Evolutionary conservation across 1,140 invertebrate species (phyloP).

Genomic region (Drosophila ficusphila): DNA sequence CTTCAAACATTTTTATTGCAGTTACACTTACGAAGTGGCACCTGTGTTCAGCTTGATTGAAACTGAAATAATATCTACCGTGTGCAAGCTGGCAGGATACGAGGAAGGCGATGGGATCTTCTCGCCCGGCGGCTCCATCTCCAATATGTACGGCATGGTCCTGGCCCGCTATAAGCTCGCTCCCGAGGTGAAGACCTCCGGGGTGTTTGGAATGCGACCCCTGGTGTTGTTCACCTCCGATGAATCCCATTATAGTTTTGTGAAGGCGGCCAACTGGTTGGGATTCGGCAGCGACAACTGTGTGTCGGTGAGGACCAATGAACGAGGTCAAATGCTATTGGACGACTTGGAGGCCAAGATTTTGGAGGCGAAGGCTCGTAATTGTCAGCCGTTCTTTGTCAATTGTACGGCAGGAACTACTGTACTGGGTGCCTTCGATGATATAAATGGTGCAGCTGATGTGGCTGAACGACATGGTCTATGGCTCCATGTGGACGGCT

Average conservation of each 20-base stretch:
- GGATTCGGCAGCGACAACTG: constrained; percentile 92
- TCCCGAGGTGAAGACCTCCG: constrained; percentile 90
- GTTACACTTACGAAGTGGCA: constrained; percentile 92
- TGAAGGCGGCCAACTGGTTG: constrained; percentile 91
- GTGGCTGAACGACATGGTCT: constrained; percentile 87
- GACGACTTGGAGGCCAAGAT: constrained; percentile 86
- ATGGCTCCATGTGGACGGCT: constrained; percentile 95
- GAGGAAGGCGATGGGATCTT: constrained; percentile 89
- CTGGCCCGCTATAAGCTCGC: constrained; percentile 90
- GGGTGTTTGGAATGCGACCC: constrained; percentile 86
- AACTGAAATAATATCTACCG: constrained; percentile 86
- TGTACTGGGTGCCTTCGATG: constrained; percentile 93
- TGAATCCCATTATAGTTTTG: constrained; percentile 95
- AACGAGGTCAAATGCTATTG: constrained; percentile 87
- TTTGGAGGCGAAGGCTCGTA: constrained; percentile 81
- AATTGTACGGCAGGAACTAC: constrained; percentile 91
- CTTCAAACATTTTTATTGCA: constrained; percentile 71
- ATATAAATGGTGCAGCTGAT: constrained; percentile 89
- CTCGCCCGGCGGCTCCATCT: constrained; percentile 93
- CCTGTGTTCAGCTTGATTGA: constrained; percentile 91
- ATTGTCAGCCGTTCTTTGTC: constrained; percentile 88
- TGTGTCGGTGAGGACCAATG: constrained; percentile 88
- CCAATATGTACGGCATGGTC: constrained; percentile 93
- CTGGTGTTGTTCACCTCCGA: constrained; percentile 90
- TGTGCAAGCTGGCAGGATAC: constrained; percentile 89